Evolutionary conservation across 35 echinoderm and acorn worm genomes (phyloP).

Genomic region (Hemicentrotus pulcherrimus): DNA sequence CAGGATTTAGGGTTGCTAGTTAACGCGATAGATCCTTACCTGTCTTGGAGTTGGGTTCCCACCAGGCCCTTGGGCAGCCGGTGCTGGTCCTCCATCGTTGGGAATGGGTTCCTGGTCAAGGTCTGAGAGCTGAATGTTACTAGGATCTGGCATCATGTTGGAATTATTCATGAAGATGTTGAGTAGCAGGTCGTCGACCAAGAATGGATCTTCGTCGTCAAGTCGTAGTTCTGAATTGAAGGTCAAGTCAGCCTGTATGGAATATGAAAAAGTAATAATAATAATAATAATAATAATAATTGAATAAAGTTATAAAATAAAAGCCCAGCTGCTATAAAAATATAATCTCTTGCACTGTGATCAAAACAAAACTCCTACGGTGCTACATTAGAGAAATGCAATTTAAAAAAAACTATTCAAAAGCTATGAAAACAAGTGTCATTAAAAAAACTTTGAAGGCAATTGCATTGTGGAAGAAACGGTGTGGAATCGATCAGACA

Average conservation of each 20-base stretch:
- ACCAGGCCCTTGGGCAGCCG: conserved; percentile 24
- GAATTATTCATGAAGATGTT: conserved; percentile 47
- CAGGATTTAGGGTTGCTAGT: no score
- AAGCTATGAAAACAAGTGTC: no score
- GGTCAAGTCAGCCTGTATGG: conserved; percentile 7
- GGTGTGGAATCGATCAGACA: no score
- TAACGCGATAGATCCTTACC: neutral
- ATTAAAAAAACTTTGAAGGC: no score
- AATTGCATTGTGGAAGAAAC: no score
- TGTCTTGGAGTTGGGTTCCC: conserved; percentile 33
- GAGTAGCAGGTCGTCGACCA: conserved; percentile 58
- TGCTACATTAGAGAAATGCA: no score
- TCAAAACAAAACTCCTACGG: no score
- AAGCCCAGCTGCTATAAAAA: no score
- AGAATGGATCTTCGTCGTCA: neutral
- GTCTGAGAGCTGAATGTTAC: conserved; percentile 39
- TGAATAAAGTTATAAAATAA: no score
- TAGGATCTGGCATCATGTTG: conserved; percentile 45
- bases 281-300: no score
- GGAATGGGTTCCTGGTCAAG: conserved; percentile 45
- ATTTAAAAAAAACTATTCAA: no score
- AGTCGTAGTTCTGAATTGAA: neutral
- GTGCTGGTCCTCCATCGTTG: conserved; percentile 22
- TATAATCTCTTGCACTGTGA: no score
- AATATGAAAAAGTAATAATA: neutral